Evolutionary conservation across 2,797 vertebrate species (phyloP).

Genomic region (Otolemur crassicaudatus): DNA sequence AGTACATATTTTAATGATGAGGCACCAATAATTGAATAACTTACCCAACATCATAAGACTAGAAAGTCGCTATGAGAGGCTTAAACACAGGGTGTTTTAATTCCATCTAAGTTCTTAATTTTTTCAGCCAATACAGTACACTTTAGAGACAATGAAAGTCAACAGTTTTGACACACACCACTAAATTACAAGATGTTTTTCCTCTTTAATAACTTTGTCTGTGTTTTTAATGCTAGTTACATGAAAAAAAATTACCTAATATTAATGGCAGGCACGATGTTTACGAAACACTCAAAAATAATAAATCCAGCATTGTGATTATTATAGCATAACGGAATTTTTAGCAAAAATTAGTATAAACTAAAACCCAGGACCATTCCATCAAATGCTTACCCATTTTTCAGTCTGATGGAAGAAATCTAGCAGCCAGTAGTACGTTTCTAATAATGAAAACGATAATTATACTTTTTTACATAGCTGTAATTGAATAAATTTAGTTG

Average conservation of each 20-base stretch:
- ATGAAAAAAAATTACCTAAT: not conserved
- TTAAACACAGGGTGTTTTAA: not conserved
- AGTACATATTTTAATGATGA: not conserved
- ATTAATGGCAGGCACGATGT: not conserved
- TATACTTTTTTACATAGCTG: slow-evolving; percentile 63
- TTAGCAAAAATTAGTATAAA: slow-evolving; percentile 3
- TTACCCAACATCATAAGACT: not conserved
- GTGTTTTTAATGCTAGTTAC: not conserved
- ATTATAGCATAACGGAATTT: not conserved
- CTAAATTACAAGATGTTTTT: not conserved
- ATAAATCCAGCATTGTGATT: not conserved
- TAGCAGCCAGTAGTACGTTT: slow-evolving; percentile 66
- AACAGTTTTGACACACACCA: not conserved
- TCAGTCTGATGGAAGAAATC: slow-evolving; percentile 22
- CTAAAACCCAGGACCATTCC: not conserved
- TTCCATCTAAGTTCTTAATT: not conserved
- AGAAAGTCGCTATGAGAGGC: not conserved
- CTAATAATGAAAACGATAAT: slow-evolving; percentile 79
- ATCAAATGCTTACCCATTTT: slow-evolving; percentile 52
- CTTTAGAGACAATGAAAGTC: slow-evolving; percentile 31
- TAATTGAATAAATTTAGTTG: slow-evolving; percentile 85
- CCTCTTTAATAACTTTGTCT: not conserved
- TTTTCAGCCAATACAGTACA: not conserved
- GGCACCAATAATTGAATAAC: not conserved
- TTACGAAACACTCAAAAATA: not conserved